These are phyloP conservation scores for Atta texana DNA, from an alignment of 1,140 invertebrate species.

Conservation along the genomic window DNA sequence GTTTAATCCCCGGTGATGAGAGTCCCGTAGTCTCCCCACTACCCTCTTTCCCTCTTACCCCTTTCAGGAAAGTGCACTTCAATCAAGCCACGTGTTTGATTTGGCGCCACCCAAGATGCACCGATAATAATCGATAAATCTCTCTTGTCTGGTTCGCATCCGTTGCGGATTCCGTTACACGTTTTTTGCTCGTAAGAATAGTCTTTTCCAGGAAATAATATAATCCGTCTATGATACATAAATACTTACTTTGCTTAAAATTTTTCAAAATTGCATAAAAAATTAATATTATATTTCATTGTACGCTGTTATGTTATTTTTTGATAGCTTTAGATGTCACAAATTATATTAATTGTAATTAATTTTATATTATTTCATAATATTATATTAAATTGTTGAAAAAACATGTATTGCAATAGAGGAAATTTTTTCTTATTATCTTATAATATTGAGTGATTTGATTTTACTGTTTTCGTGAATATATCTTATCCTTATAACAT, in stretches of 20 bases:
- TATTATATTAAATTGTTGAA: background rate
- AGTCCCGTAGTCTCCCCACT: conserved; percentile 67
- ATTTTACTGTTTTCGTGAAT: background rate
- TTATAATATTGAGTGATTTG: background rate
- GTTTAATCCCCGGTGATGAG: conserved; percentile 83
- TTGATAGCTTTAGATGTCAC: background rate
- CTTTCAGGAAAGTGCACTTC: conserved; percentile 78
- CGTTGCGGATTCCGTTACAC: conserved; percentile 8
- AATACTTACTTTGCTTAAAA: background rate
- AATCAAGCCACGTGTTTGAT: conserved; percentile 79
- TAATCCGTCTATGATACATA: conserved; percentile 1
- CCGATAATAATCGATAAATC: conserved; percentile 77
- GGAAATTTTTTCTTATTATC: background rate
- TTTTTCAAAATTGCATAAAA: background rate
- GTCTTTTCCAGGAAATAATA: conserved; percentile 20
- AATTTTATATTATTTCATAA: background rate
- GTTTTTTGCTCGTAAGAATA: conserved; percentile 19
- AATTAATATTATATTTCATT: background rate
- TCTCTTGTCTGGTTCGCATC: conserved; percentile 35
- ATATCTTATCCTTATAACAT: background rate
- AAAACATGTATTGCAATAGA: background rate
- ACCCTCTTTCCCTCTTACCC: conserved; percentile 72
- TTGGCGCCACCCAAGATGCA: conserved; percentile 75
- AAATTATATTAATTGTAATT: background rate
- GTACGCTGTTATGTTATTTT: background rate